A percentile compares a stretch with the other conserved stretches of the same genome.
Evolutionary conservation across 2,797 vertebrate genomes (phyloP).

Genomic region (Syngnathus acus): DNA sequence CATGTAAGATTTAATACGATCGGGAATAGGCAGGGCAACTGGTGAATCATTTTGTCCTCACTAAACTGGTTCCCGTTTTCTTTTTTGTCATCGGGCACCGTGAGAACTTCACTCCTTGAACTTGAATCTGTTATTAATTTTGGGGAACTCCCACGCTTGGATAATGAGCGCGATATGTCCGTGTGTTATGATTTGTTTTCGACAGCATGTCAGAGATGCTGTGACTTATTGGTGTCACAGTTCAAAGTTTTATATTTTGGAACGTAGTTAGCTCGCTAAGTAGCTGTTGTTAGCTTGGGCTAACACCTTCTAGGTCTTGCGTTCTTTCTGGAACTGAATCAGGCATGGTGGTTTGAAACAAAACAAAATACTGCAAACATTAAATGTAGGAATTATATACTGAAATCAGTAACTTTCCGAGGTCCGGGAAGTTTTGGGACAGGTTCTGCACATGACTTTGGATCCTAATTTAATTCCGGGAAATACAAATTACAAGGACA

Average conservation of each 20-base stretch:
- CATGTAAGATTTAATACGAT: neutral
- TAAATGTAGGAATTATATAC: no score
- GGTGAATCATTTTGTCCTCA: neutral
- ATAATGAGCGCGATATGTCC: neutral
- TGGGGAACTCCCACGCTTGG: neutral
- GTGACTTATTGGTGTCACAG: neutral
- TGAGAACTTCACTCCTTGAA: neutral
- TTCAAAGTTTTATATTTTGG: no score
- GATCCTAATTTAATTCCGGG: no score
- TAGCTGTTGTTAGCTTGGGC: no score
- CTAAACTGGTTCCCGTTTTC: neutral
- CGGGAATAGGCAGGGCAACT: neutral
- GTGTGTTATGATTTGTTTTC: neutral
- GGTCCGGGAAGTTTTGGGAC: neutral
- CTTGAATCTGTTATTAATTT: neutral
- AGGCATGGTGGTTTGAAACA: no score
- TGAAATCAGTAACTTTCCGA: no score
- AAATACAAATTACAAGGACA: no score
- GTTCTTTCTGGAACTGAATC: no score
- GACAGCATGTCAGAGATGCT: neutral
- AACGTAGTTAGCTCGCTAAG: no score
- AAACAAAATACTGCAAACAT: no score
- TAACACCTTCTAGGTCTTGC: no score
- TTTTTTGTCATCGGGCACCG: neutral
- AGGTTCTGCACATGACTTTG: no score